Evolutionary conservation across 2,113 vertebrate genomes (phyloP), one percentile per base, ranked within the genome.

Genomic region (Sarotherodon lohbergeri): DNA sequence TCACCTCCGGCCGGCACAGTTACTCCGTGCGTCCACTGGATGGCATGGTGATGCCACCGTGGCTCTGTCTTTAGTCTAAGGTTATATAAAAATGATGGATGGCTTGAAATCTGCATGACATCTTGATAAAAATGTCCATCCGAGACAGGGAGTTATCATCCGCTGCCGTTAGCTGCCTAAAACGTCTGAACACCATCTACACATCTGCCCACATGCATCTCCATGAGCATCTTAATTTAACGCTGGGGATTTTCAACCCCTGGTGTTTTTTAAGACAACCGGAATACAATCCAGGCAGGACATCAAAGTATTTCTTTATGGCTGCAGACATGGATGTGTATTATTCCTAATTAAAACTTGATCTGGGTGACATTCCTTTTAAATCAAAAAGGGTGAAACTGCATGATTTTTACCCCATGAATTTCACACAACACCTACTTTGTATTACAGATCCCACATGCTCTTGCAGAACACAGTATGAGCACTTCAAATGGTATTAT

Each of bases 11-110:
- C 16, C 36, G 17, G 59, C n/a, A 59, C 50, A 81, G 86, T 57
- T 88, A 63, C 73, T 54, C 12, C 4, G 10, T 32, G 5, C 17
- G 29, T 41, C 94, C 95, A 92, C 88, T 92, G 84, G 95, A 88
- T 89, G 94, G 93, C 94, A 91, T 88, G 93, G 89, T 94, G 86
- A 81, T 86, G 71, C 90, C 84, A 86, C 89, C 36, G 10, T 80
- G 88, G 34, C 50, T 52, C 43, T n/a, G 66, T 6, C 22, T 86
- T 19, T 19, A 88, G 22, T 48, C 85, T 19, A 46, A 56, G 87
- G 86, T 94, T 94, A 93, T 90, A 89, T 95, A 92, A 93, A 94
- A 91, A 86, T 91, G 93, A 94, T 94, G 90, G 94, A 94, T 93
- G 89, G 90, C 79, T 93, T 85, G 83, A 93, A 92, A 95, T 93